Conservation (phyloP, 2,113 vertebrate genomes). For the Urocitellus parryii region DNA sequence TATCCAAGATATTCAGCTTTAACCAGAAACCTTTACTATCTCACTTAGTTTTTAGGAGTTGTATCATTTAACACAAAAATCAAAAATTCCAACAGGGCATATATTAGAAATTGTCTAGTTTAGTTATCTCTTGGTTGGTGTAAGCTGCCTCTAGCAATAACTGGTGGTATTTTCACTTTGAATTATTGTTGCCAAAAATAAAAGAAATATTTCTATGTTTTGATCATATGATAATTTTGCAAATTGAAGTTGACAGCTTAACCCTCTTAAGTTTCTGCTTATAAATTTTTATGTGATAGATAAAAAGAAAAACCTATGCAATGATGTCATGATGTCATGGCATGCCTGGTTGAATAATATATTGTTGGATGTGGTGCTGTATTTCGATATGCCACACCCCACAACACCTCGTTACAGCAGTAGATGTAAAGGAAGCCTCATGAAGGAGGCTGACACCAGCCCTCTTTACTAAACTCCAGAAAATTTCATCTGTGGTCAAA, state of each 20-base stretch:
- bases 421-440: neutral
- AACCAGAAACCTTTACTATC: neutral
- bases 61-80: neutral
- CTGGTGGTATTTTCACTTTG: slow-evolving; percentile 29
- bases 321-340: slow-evolving; percentile 66
- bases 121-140: neutral
- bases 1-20: neutral
- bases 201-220: slow-evolving; percentile 17
- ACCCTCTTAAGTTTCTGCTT: slow-evolving; percentile 57
- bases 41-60: slow-evolving; percentile 3
- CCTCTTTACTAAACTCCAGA: neutral
- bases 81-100: neutral
- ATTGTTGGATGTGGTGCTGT: neutral
- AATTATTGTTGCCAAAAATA: slow-evolving; percentile 54
- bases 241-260: slow-evolving; percentile 43
- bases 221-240: slow-evolving; percentile 39
- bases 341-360: neutral
- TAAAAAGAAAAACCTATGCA: neutral
- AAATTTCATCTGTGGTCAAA: neutral
- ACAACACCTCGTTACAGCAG: neutral
- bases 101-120: neutral
- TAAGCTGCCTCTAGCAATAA: neutral
- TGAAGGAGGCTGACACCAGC: neutral
- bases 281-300: slow-evolving; percentile 44
- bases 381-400: neutral